phyloP scores from a whole-genome alignment of 2,888 invertebrate genomes.

The Brachycybe producta region DNA sequence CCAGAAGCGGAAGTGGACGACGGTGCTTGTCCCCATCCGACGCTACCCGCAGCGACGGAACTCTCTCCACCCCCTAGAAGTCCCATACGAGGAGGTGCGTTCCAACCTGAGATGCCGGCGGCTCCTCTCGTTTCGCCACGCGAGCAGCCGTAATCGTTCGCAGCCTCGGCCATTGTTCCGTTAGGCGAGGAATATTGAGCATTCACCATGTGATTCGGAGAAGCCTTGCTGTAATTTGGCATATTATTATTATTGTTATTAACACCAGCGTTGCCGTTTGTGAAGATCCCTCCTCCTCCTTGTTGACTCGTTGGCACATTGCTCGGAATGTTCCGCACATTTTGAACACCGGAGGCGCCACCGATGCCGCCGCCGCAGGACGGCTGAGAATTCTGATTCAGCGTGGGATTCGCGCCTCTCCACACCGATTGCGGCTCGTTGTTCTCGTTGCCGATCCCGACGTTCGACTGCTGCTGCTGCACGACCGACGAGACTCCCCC shows the following conservation, averaged over 20 bases:
- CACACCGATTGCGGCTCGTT: background rate
- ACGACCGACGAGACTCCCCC: background rate
- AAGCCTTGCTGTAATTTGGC: background rate
- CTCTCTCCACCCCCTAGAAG: conserved; percentile 68
- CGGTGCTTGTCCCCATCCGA: conserved; percentile 50
- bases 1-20: no score
- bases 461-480: background rate
- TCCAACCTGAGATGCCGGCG: conserved; percentile 16
- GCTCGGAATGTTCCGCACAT: conserved; percentile 18
- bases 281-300: no score
- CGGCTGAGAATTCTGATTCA: background rate
- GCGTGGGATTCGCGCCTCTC: conserved; percentile 6
- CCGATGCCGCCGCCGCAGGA: background rate
- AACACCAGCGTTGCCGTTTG: background rate
- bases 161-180: conserved; percentile 4
- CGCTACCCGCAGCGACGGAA: conserved; percentile 54
- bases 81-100: conserved; percentile 40
- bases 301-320: conserved; percentile 13
- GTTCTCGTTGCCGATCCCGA: conserved; percentile 3
- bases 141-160: background rate
- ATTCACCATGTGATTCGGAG: conserved; percentile 13
- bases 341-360: conserved; percentile 11
- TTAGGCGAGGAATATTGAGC: conserved; percentile 13
- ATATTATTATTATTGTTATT: conserved; percentile 12
- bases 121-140: conserved; percentile 12